Conservation (phyloP, 2,888 invertebrate species). For the Lepidocyrtinus sp. region DNA sequence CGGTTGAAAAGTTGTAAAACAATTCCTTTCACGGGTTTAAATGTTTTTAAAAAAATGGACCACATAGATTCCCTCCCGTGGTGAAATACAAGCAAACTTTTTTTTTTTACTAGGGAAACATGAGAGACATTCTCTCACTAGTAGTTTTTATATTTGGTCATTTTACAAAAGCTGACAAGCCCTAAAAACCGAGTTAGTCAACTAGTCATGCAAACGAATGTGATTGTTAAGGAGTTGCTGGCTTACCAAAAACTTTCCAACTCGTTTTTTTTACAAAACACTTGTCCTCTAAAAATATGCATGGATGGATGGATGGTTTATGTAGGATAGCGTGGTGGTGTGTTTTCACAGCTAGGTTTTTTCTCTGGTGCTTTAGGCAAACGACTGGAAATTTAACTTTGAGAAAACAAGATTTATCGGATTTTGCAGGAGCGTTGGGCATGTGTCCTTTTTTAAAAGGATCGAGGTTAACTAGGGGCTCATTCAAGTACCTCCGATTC, state of each 20-base stretch:
- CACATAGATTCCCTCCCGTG: too few relatives aligned
- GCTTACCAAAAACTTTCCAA: constrained; percentile 35
- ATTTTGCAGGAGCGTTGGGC: too few relatives aligned
- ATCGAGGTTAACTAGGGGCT: too few relatives aligned
- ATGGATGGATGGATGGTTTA: not conserved
- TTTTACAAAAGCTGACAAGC: constrained; percentile 53
- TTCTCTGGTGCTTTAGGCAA: too few relatives aligned
- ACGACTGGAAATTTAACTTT: too few relatives aligned
- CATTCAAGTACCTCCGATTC: too few relatives aligned
- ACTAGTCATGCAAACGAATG: constrained; percentile 53
- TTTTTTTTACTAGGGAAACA: not conserved
- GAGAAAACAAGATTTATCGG: too few relatives aligned
- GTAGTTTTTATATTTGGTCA: constrained; percentile 34
- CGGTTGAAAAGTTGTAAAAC: constrained; percentile 47
- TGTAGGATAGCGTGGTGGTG: not conserved
- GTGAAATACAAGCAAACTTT: too few relatives aligned
- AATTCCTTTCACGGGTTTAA: constrained; percentile 42
- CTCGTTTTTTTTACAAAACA: not conserved
- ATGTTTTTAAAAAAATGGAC: not conserved
- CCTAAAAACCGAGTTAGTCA: constrained; percentile 48
- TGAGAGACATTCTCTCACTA: constrained; percentile 35
- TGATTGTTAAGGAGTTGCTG: constrained; percentile 54
- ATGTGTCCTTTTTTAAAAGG: too few relatives aligned
- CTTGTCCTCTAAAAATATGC: not conserved
- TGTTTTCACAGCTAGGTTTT: too few relatives aligned